Conservation (phyloP, 2,113 vertebrate species). For the Hippoglossus stenolepis region DNA sequence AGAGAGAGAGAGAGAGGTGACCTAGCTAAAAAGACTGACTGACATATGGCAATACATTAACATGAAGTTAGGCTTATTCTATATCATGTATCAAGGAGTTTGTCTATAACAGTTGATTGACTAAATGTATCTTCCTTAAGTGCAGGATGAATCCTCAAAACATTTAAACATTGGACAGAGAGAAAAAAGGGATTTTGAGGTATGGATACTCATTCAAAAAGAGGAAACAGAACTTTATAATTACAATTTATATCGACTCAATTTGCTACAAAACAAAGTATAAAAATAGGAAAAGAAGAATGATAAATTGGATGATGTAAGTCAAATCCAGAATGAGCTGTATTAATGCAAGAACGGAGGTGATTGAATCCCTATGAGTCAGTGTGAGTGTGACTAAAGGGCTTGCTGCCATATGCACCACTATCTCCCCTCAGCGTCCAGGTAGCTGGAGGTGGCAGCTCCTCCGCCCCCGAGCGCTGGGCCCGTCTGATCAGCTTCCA, state of each 20-base stretch:
- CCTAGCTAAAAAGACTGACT: no score
- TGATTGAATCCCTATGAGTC: slow-evolving; percentile 40
- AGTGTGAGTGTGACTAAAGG: slow-evolving; percentile 52
- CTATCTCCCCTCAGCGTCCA: slow-evolving; percentile 75
- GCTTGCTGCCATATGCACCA: slow-evolving; percentile 37
- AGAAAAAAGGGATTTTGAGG: background rate
- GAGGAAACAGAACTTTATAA: no score
- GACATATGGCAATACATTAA: no score
- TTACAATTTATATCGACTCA: background rate
- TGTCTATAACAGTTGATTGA: background rate
- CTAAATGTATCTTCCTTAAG: background rate
- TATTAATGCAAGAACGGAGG: slow-evolving; percentile 8
- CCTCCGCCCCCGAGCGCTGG: slow-evolving; percentile 38
- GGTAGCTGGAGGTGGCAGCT: slow-evolving; percentile 63
- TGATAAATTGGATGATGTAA: background rate
- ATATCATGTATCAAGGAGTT: background rate
- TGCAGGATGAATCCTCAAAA: background rate
- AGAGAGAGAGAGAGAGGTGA: no score
- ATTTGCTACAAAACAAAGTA: background rate
- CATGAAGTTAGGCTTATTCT: background rate
- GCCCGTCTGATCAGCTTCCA: slow-evolving; percentile 61
- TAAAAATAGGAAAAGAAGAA: background rate
- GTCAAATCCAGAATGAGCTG: slow-evolving; percentile 1
- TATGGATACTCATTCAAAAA: background rate
- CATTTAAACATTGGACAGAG: background rate